Conservation (phyloP, 2,888 invertebrate genomes). For the Seladonia tumulorum region DNA sequence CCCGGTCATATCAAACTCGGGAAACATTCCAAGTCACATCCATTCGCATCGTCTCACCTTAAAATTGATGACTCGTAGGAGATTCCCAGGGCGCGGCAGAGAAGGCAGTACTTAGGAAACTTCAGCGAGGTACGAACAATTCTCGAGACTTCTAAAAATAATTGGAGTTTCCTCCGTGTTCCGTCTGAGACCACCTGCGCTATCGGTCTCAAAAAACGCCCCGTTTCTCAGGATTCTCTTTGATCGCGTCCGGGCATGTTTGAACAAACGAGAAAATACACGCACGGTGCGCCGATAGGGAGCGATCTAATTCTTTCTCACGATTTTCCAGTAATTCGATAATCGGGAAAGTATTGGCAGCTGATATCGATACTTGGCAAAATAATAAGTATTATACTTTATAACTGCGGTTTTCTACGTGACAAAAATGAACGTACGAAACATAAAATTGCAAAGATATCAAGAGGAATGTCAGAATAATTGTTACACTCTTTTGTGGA, state of each 20-base stretch:
- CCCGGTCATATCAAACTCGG: neutral
- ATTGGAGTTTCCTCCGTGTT: neutral
- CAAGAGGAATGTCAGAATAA: too few species aligned
- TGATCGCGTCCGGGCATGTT: neutral
- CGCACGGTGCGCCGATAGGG: too few species aligned
- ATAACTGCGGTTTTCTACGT: too few species aligned
- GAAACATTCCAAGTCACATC: slow-evolving; percentile 8
- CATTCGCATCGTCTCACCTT: neutral
- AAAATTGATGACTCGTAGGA: slow-evolving; percentile 8
- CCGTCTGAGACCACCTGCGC: neutral
- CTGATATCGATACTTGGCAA: too few species aligned
- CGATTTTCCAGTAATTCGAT: too few species aligned
- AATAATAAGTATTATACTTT: too few species aligned
- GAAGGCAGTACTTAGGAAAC: neutral
- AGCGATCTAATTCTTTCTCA: too few species aligned
- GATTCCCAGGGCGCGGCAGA: neutral
- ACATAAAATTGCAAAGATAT: too few species aligned
- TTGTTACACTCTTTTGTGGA: too few species aligned
- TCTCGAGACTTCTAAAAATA: slow-evolving; percentile 7
- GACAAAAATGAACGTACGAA: too few species aligned
- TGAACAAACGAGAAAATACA: neutral
- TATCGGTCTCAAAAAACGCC: neutral
- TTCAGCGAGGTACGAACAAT: slow-evolving; percentile 4
- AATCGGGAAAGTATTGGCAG: too few species aligned
- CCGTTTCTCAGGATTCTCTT: slow-evolving; percentile 4